Conservation (phyloP, 2,888 invertebrate genomes). For the Hemistola chrysoprasaria region DNA sequence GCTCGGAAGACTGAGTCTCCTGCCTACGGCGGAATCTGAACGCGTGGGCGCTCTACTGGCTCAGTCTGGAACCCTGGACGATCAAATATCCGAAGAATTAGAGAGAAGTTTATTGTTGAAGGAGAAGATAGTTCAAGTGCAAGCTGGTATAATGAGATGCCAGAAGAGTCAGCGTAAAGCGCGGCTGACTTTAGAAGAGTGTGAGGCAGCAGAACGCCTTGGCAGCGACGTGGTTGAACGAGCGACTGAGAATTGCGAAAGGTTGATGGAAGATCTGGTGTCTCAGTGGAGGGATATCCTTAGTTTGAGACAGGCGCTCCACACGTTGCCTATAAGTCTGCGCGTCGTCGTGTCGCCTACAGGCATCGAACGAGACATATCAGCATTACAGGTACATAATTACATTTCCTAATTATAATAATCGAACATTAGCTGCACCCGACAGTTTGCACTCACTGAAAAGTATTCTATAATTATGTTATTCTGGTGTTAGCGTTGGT, state of each 20-base stretch:
- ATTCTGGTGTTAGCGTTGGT: too few relatives aligned
- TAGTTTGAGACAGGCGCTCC: conserved; percentile 87
- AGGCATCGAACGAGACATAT: conserved; percentile 89
- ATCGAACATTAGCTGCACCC: too few relatives aligned
- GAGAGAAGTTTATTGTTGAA: conserved; percentile 88
- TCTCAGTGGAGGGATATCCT: conserved; percentile 90
- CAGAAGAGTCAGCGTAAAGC: conserved; percentile 86
- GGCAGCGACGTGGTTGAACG: conserved; percentile 90
- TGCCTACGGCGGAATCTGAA: conserved; percentile 89
- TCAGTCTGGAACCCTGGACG: conserved; percentile 87
- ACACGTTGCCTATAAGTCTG: conserved; percentile 88
- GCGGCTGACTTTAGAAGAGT: conserved; percentile 86
- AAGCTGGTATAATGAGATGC: conserved; percentile 86
- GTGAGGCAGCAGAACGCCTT: conserved; percentile 87
- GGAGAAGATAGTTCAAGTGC: conserved; percentile 87
- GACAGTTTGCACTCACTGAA: too few relatives aligned
- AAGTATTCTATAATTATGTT: too few relatives aligned
- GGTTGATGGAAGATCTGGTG: conserved; percentile 86
- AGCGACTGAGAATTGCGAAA: conserved; percentile 88
- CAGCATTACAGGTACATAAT: conserved; percentile 73
- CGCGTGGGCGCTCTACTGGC: conserved; percentile 87
- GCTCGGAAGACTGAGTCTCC: conserved; percentile 87
- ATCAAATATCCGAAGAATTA: conserved; percentile 88
- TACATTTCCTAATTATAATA: too few relatives aligned
- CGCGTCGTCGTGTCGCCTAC: conserved; percentile 90